Evolutionary conservation across 2,113 vertebrate species (phyloP).

Genomic region (Maccullochella peelii): DNA sequence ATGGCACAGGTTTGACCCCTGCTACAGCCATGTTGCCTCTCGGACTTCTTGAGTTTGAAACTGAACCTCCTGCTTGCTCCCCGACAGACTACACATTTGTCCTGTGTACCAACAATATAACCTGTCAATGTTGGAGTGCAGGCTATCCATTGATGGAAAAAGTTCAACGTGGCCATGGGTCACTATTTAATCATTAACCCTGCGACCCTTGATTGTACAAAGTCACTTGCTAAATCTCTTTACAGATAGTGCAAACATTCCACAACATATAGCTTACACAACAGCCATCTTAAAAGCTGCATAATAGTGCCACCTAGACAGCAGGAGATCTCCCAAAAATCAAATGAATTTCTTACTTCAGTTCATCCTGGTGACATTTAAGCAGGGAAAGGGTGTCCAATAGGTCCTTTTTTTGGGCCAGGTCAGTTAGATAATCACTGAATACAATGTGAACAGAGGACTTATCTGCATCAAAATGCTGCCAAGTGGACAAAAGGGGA

Average conservation of each 20-base stretch:
- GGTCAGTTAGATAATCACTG: neutral
- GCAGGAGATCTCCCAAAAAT: too few relatives aligned
- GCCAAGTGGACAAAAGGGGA: constrained; percentile 5
- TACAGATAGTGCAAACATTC: neutral
- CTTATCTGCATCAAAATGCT: neutral
- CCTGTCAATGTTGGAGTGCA: neutral
- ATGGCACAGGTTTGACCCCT: neutral
- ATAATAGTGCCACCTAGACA: neutral
- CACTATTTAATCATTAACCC: neutral
- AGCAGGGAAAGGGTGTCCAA: neutral
- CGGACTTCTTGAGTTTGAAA: too few relatives aligned
- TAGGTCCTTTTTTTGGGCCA: neutral
- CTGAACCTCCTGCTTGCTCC: neutral
- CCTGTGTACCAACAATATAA: neutral
- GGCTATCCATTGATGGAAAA: neutral
- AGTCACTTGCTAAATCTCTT: neutral
- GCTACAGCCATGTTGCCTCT: neutral
- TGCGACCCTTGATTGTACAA: neutral
- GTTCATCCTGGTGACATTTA: neutral
- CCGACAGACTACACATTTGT: neutral
- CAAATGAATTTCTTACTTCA: too few relatives aligned
- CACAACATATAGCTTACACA: constrained; percentile 3
- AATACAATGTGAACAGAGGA: neutral
- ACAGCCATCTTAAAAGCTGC: neutral
- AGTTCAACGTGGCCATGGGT: neutral